Percentiles rank a stretch among this genome's conserved stretches.
Conservation (phyloP, 2,113 vertebrate genomes). For the Etheostoma cragini region DNA sequence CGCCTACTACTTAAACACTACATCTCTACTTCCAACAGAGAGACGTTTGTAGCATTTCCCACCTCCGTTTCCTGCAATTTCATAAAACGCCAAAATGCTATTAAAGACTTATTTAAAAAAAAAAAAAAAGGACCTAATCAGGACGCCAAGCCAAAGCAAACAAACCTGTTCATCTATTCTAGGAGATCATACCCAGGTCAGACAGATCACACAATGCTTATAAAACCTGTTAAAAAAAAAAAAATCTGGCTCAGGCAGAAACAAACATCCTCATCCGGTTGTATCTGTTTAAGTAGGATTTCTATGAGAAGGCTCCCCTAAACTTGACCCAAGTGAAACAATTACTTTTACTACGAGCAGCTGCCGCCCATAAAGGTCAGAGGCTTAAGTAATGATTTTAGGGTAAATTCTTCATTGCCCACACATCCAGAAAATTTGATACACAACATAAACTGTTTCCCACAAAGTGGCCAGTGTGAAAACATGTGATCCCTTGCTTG, state of each 20-base stretch:
- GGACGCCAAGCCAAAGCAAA: slow-evolving; percentile 19
- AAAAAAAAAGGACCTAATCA: slow-evolving; percentile 6
- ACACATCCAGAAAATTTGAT: slow-evolving; percentile 29
- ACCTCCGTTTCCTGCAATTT: not conserved
- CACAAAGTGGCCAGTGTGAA: slow-evolving; percentile 44
- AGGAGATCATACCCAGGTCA: slow-evolving; percentile 23
- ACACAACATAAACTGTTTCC: slow-evolving; percentile 29
- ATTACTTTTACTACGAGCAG: slow-evolving; percentile 39
- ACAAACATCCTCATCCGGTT: slow-evolving; percentile 40
- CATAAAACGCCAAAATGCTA: not conserved
- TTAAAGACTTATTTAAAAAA: slow-evolving; percentile 10
- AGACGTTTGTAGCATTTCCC: no score
- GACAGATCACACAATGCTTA: slow-evolving; percentile 10
- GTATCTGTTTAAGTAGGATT: slow-evolving; percentile 35
- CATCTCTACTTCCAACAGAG: no score
- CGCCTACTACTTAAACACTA: no score
- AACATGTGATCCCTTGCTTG: slow-evolving; percentile 41
- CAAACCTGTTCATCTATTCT: slow-evolving; percentile 21
- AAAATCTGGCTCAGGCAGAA: slow-evolving; percentile 10
- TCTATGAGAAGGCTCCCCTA: slow-evolving; percentile 16
- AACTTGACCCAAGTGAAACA: slow-evolving; percentile 58
- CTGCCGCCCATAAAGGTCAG: slow-evolving; percentile 39
- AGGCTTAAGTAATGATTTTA: slow-evolving; percentile 39
- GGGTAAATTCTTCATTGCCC: slow-evolving; percentile 45
- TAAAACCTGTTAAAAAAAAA: slow-evolving; percentile 24